phyloP scores from a whole-genome alignment of 2,113 vertebrate genomes.

The Gymnorhina tibicen region DNA sequence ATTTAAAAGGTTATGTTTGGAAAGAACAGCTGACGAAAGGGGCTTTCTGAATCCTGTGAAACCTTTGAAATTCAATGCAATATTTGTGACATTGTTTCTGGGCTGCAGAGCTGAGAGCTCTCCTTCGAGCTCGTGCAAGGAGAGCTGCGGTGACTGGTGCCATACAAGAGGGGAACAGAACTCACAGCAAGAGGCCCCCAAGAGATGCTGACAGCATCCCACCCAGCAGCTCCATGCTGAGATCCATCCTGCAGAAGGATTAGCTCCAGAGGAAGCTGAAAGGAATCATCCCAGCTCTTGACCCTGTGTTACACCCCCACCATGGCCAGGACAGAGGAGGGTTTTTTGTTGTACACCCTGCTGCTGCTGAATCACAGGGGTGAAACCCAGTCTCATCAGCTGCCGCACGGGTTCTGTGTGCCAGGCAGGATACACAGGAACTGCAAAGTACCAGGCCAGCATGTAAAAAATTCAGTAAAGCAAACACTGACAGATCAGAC shows the following conservation, averaged over 20 bases:
- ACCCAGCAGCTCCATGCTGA: background rate
- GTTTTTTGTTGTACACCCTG: background rate
- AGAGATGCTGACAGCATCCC: background rate
- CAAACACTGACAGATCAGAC: background rate
- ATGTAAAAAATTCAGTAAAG: background rate
- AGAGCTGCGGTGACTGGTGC: background rate
- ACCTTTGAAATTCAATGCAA: background rate
- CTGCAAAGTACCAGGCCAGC: background rate
- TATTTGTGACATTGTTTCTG: background rate
- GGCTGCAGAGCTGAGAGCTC: background rate
- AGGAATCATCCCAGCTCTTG: background rate
- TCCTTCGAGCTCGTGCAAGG: background rate
- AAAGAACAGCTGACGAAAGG: background rate
- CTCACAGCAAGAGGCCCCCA: background rate
- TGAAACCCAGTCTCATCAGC: background rate
- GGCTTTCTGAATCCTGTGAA: background rate
- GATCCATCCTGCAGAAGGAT: background rate
- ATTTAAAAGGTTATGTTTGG: background rate
- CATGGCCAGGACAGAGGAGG: rapidly evolving
- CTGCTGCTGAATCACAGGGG: background rate
- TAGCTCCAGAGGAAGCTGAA: background rate
- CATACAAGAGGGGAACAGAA: background rate
- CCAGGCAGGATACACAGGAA: background rate
- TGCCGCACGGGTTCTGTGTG: background rate
- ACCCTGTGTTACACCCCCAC: rapidly evolving